phyloP scores from a whole-genome alignment of 2,888 invertebrate genomes.

The Salticus scenicus region DNA sequence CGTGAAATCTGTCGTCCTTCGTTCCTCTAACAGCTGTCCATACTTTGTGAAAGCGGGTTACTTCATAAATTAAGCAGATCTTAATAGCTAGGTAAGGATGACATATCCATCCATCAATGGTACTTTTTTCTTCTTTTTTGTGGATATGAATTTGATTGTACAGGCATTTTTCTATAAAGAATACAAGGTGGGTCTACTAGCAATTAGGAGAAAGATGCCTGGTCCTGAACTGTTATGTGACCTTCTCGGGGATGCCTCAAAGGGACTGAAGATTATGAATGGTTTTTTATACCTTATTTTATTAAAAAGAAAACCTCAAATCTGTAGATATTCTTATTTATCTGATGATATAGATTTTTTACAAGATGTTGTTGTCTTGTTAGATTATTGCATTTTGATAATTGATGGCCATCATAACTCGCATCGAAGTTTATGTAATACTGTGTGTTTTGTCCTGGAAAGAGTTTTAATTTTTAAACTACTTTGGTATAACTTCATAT shows the following conservation, averaged over 20 bases:
- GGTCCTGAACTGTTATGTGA: not conserved
- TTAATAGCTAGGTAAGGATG: constrained; percentile 48
- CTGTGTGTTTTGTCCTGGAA: no score
- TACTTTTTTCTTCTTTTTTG: not conserved
- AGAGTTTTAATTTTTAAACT: no score
- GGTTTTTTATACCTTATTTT: not conserved
- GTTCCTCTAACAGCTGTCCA: constrained; percentile 12
- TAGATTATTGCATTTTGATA: no score
- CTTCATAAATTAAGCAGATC: constrained; percentile 54
- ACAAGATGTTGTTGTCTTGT: no score
- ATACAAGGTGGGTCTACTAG: not conserved
- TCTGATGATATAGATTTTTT: not conserved
- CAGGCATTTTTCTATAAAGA: not conserved
- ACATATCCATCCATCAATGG: constrained; percentile 58
- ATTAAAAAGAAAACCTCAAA: not conserved
- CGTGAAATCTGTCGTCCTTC: constrained; percentile 26
- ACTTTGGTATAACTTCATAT: no score
- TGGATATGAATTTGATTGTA: not conserved
- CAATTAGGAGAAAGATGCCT: not conserved
- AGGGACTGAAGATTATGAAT: not conserved
- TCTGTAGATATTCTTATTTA: not conserved
- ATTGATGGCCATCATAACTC: no score
- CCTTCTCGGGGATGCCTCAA: not conserved
- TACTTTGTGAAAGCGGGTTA: constrained; percentile 7
- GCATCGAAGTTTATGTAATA: no score